Percentiles rank a stretch among this genome's conserved stretches.
phyloP scores from a whole-genome alignment of 2,113 vertebrate genomes.

The Chionis minor region DNA sequence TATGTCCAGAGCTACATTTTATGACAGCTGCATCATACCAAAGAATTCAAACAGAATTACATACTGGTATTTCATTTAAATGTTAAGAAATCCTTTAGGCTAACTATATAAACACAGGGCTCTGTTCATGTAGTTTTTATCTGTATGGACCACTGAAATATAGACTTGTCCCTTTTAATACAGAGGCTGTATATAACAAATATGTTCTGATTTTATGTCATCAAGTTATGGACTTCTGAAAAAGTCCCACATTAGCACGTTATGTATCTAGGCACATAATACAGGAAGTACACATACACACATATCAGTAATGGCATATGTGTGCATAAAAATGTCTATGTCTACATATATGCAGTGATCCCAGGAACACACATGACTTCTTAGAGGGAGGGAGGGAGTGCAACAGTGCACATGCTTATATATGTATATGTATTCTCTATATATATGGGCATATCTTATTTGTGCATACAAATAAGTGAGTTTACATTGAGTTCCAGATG shows the following conservation, averaged over 20 bases:
- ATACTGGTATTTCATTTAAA: not conserved
- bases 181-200: not conserved
- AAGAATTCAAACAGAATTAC: not conserved
- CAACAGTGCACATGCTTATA: not conserved
- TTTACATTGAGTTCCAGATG: not conserved
- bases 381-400: not conserved
- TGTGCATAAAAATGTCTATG: not conserved
- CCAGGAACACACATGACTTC: not conserved
- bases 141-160: not conserved
- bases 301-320: not conserved
- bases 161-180: not conserved
- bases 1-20: not conserved
- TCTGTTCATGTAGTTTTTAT: not conserved
- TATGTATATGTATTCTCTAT: not conserved
- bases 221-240: not conserved
- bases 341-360: not conserved
- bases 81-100: constrained; percentile 13
- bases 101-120: not conserved
- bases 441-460: not conserved
- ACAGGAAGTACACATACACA: not conserved
- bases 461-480: not conserved
- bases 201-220: not conserved
- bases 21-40: not conserved
- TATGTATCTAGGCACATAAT: not conserved
- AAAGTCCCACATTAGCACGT: not conserved